Conservation (phyloP, 2,888 invertebrate species). For the Erpobdella octoculata region DNA sequence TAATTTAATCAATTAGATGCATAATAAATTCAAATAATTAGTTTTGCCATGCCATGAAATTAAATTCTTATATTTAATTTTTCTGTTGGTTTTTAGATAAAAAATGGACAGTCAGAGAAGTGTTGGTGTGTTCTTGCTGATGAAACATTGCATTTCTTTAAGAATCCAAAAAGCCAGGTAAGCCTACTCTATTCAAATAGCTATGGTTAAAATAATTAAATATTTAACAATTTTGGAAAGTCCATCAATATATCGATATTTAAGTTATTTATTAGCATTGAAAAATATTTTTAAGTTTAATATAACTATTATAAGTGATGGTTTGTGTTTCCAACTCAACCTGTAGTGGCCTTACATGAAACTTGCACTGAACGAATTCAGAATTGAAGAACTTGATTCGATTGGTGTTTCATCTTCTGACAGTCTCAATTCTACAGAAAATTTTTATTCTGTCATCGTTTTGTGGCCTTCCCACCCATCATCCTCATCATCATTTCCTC, state of each 20-base stretch:
- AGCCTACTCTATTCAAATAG: background rate
- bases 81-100: conserved; percentile 55
- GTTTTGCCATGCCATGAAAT: background rate
- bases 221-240: background rate
- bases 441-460: background rate
- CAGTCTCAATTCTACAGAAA: no score
- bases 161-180: conserved; percentile 81
- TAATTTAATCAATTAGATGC: no score
- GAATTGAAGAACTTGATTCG: background rate
- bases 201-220: background rate
- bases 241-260: background rate
- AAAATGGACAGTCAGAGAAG: conserved; percentile 88
- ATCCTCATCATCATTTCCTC: background rate
- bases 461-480: background rate
- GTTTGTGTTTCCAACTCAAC: background rate
- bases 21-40: no score
- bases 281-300: background rate
- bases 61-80: background rate
- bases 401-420: background rate
- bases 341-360: background rate
- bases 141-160: conserved; percentile 93
- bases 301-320: background rate
- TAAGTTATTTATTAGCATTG: background rate
- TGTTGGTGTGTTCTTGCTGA: conserved; percentile 93
- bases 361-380: background rate